phyloP scores from a whole-genome alignment of 2,113 vertebrate genomes.

The Notiomystis cincta region DNA sequence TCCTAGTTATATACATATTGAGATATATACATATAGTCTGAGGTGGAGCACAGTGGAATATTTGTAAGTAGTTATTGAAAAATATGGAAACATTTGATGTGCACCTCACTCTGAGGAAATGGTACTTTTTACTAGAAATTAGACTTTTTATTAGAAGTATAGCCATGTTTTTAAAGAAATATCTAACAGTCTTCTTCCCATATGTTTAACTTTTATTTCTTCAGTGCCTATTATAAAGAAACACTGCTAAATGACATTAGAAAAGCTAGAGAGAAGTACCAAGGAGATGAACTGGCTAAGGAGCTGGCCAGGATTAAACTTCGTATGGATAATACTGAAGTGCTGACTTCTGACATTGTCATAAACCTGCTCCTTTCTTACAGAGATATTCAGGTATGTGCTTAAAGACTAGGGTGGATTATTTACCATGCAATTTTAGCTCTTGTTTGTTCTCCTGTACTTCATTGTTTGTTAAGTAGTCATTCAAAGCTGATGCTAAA shows the following conservation, averaged over 20 bases:
- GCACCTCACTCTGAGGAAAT: background rate
- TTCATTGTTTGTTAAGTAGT: background rate
- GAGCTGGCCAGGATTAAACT: constrained; percentile 90
- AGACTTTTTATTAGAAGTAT: background rate
- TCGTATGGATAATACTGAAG: constrained; percentile 89
- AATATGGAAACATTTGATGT: background rate
- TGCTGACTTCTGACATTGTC: constrained; percentile 90
- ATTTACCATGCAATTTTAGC: background rate
- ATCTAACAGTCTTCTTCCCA: background rate
- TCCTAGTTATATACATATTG: background rate
- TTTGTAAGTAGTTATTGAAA: background rate
- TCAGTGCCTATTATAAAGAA: constrained; percentile 88
- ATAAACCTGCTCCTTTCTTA: constrained; percentile 95
- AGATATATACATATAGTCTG: background rate
- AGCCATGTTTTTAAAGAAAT: background rate
- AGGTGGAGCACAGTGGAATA: background rate
- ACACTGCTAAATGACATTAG: constrained; percentile 90
- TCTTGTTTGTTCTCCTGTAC: background rate
- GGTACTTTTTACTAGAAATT: background rate
- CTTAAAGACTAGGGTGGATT: background rate
- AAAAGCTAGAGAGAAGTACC: constrained; percentile 90
- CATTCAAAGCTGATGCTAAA: background rate
- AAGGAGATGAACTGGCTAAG: constrained; percentile 90
- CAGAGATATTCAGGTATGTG: constrained; percentile 91
- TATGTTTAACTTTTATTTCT: background rate